Evolutionary conservation across 1,140 invertebrate species (phyloP).

Genomic region (Dinoponera quadriceps): DNA sequence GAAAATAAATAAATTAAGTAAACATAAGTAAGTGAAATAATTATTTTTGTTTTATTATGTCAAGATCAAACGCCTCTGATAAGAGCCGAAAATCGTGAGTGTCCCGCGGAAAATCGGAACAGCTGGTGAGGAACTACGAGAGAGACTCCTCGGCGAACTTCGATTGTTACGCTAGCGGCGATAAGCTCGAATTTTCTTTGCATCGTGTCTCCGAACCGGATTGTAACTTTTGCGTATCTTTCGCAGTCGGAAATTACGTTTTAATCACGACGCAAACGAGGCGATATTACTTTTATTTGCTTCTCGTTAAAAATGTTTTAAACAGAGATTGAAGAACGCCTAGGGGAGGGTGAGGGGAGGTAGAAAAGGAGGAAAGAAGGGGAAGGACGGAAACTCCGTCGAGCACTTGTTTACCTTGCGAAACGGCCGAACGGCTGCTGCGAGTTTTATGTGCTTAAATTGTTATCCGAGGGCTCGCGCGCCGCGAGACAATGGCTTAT

Average conservation of each 20-base stretch:
- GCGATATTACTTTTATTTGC: constrained; percentile 55
- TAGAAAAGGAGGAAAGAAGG: too few relatives aligned
- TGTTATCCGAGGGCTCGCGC: constrained; percentile 31
- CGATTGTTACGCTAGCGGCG: background rate
- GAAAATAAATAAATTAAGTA: too few relatives aligned
- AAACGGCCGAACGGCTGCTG: constrained; percentile 19
- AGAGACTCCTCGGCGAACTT: background rate
- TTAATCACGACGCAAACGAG: constrained; percentile 56
- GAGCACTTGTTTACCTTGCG: constrained; percentile 46
- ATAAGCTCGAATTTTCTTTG: constrained; percentile 19
- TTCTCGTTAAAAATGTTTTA: constrained; percentile 60
- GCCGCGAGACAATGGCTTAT: constrained; percentile 5
- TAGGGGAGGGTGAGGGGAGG: background rate
- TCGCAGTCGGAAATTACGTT: constrained; percentile 47
- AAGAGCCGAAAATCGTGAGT: too few relatives aligned
- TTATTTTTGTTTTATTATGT: too few relatives aligned
- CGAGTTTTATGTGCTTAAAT: constrained; percentile 51
- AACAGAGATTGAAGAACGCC: constrained; percentile 26
- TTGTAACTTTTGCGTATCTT: constrained; percentile 52
- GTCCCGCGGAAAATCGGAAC: background rate
- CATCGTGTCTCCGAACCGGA: background rate
- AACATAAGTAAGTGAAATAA: too few relatives aligned
- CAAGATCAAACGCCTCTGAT: too few relatives aligned
- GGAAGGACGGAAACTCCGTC: constrained; percentile 18
- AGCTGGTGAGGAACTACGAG: too few relatives aligned